Conservation (phyloP, 2,113 vertebrate species). For the Macrotis lagotis region DNA sequence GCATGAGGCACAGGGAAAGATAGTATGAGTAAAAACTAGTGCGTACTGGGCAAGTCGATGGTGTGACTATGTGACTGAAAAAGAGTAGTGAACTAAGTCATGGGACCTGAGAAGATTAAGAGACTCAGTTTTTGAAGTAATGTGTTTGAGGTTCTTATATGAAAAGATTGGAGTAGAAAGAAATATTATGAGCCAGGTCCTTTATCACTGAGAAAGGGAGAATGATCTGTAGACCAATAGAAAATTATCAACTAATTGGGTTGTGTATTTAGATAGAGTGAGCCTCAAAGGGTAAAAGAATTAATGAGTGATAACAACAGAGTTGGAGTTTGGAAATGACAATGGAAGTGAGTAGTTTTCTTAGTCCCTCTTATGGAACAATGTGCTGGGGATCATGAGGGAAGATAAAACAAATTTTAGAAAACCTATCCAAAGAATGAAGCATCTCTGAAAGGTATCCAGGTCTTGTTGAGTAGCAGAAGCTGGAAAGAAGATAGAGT, state of each 20-base stretch:
- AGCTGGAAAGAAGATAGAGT: too few species aligned
- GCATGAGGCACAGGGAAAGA: background rate
- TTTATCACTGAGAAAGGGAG: background rate
- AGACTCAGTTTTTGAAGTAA: background rate
- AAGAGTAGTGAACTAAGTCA: background rate
- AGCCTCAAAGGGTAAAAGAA: background rate
- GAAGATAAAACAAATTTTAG: background rate
- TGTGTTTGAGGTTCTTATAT: background rate
- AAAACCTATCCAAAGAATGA: background rate
- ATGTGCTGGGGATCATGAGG: background rate
- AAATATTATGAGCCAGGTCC: background rate
- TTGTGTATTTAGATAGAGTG: background rate
- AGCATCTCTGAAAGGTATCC: background rate
- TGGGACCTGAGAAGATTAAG: background rate
- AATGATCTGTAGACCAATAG: background rate
- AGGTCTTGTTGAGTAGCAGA: background rate
- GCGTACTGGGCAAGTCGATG: too few species aligned
- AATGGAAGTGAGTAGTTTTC: background rate
- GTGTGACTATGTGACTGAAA: background rate
- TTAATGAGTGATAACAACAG: background rate
- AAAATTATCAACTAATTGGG: background rate
- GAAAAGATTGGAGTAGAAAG: background rate
- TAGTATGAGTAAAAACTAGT: background rate
- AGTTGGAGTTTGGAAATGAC: background rate
- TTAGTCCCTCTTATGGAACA: background rate